Conservation (phyloP, 2,113 vertebrate species). For the Spermophilus dauricus region DNA sequence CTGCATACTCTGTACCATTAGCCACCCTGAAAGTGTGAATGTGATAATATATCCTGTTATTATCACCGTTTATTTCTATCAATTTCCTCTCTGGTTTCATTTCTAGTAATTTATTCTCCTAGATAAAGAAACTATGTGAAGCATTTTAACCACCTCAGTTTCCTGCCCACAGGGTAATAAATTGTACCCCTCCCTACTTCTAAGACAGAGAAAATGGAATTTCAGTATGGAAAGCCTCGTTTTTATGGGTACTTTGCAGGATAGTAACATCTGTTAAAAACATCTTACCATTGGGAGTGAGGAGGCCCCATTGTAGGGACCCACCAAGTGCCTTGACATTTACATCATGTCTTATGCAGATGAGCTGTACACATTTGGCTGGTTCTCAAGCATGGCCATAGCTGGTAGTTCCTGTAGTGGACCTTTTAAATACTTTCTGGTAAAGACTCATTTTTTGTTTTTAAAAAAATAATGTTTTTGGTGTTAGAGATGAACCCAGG, state of each 20-base stretch:
- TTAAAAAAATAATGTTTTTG: not conserved
- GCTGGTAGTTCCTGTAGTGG: not conserved
- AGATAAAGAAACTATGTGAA: constrained; percentile 74
- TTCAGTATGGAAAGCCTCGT: constrained; percentile 50
- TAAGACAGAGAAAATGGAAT: constrained; percentile 64
- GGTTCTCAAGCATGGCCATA: not conserved
- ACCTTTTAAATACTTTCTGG: constrained; percentile 11
- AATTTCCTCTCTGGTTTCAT: constrained; percentile 69
- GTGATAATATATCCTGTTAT: constrained; percentile 42
- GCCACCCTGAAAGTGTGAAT: constrained; percentile 35
- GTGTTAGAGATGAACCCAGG: not conserved
- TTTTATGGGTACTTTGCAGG: constrained; percentile 29
- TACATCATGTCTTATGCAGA: not conserved
- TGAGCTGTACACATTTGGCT: not conserved
- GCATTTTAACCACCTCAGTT: constrained; percentile 73
- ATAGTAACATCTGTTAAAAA: constrained; percentile 69
- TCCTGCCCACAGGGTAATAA: constrained; percentile 64
- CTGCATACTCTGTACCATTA: constrained; percentile 27
- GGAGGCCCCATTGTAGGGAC: not conserved
- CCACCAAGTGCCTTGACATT: not conserved
- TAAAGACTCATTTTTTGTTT: not conserved
- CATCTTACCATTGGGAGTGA: constrained; percentile 50
- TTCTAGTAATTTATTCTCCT: constrained; percentile 69
- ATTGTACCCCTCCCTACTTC: not conserved
- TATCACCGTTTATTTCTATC: constrained; percentile 42